Percentiles rank a stretch among this genome's conserved stretches.
Evolutionary conservation across 2,797 vertebrate species (phyloP).

Genomic region (Pangasius djambal): DNA sequence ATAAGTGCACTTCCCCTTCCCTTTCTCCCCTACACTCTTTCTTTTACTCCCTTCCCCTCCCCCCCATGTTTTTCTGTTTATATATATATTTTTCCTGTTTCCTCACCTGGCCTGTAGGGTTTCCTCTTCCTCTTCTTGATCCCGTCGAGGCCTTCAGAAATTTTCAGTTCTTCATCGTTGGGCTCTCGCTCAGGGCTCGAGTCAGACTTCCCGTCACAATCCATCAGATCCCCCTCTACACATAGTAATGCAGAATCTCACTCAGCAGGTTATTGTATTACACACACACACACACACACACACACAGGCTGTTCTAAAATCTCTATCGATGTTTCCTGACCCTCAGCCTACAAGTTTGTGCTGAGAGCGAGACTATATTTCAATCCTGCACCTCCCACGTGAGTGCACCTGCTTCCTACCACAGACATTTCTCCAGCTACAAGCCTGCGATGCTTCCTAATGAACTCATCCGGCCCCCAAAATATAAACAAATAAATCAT

Average conservation of each 20-base stretch:
- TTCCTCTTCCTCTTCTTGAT: conserved; percentile 95
- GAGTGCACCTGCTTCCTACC: not conserved
- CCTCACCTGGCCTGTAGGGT: conserved; percentile 91
- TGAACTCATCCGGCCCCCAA: not conserved
- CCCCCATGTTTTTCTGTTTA: too few relatives aligned
- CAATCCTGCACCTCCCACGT: not conserved
- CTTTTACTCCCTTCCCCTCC: not conserved
- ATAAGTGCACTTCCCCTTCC: conserved; percentile 31
- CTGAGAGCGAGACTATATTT: not conserved
- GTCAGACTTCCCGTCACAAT: conserved; percentile 94
- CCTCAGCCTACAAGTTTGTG: not conserved
- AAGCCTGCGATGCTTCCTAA: not conserved
- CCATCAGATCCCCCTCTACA: conserved; percentile 83
- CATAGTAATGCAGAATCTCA: not conserved
- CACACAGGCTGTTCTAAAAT: not conserved
- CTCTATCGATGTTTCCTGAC: not conserved
- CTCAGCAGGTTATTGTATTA: not conserved
- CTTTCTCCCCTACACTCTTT: not conserved
- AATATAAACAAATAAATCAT: not conserved
- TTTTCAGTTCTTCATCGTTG: conserved; percentile 82
- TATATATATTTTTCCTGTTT: not conserved
- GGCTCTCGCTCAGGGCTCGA: conserved; percentile 92
- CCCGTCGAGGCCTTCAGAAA: conserved; percentile 75
- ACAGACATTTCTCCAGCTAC: not conserved
- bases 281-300: conserved; percentile 35